Evolutionary conservation across 2,888 invertebrate genomes (phyloP), one percentile per base, ranked within the genome.

Genomic region (Ephialtes manifestator): DNA sequence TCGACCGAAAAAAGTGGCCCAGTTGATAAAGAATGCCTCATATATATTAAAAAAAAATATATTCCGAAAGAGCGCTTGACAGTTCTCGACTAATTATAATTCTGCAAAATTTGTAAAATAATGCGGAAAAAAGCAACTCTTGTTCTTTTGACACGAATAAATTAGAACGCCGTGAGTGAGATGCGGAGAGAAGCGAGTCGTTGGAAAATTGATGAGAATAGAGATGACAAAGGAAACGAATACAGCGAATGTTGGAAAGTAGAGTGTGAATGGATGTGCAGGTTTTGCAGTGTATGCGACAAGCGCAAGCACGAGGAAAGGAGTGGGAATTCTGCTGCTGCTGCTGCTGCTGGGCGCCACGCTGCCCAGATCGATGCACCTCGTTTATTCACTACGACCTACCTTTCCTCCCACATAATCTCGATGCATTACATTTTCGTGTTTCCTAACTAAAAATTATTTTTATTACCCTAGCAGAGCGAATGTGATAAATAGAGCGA

Each of bases 351-450:
- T 87, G 84, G 89, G 88, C 89, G 90, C 87, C 90, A 86, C 78
- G 79, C 80, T 81, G 89, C 68, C 88, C 86, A 86, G 87, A 90
- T 90, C 89, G 89, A 90, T 90, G 88, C 76, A 79, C 82, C 83
- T 84, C 72, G 84, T 85, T 79, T 85, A 82, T 86, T 87, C 79
- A 79, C 80, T 75, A 72, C 83, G 82, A 84, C 85, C 86, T 85
- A 80, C 77, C 84, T 35, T 81, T 83, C 60, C 48, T 78, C 74
- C 85, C 48, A 75, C 78, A 74, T 75, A 75, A 51, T 39, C 31
- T 8, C 63, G 68, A 46, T 43, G 39, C 48, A 60, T 55, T 75
- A 39, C 67, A 74, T 60, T 65, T 46, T 80, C 81, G 72, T 76
- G 53, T 78, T 85, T 70, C 11, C 58, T 74, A 15, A 11, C 48